Evolutionary conservation across 1,140 invertebrate species (phyloP), one percentile per base, ranked within the genome.

Genomic region (Sycobia sp.): DNA sequence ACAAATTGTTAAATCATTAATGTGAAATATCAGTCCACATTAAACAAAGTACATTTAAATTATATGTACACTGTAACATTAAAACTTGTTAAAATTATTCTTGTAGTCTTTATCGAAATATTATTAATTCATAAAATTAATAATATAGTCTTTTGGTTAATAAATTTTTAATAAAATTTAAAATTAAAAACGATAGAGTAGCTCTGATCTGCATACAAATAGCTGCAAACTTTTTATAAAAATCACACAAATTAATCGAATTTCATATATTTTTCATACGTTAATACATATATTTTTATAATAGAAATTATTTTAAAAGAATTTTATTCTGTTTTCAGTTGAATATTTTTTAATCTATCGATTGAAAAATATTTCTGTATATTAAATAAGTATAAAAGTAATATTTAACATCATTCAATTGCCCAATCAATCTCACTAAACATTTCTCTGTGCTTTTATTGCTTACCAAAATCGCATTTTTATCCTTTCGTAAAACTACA

Each of bases 391-490:
- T 32, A 7, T 32, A 32, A 32, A 32, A 32, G 11, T 32, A 32
- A 7, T 4, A 32, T 32, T 32, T 32, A 32, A 7, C 5, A 32
- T 32, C 4, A 32, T 32, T 11, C 29, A n/a, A 39, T 8, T 56
- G 25, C 44, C 27, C n/a, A 29, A 44, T 32, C 18, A 10, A 56
- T 22, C 1, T 25, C 27, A 44, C 27, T 14, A 1, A 44, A 43
- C 34, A 8, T 44, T 44, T 39, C 8, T 18, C 14, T 20, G 1
- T 58, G 5, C 27, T 59, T 20, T n/a, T 51, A 60, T 60, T 60
- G 57, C 46, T 60, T 60, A 36, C 38, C 49, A 53, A 36, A 53
- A 44, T 53, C 58, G 44, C 58, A 3, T 29, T 23, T 18, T 10
- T 34, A 18, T 41, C 32, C 56, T 20, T 16, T 39, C 13, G 7